Conservation (phyloP, 2,113 vertebrate species). For the Ophthalmotilapia sp. region DNA sequence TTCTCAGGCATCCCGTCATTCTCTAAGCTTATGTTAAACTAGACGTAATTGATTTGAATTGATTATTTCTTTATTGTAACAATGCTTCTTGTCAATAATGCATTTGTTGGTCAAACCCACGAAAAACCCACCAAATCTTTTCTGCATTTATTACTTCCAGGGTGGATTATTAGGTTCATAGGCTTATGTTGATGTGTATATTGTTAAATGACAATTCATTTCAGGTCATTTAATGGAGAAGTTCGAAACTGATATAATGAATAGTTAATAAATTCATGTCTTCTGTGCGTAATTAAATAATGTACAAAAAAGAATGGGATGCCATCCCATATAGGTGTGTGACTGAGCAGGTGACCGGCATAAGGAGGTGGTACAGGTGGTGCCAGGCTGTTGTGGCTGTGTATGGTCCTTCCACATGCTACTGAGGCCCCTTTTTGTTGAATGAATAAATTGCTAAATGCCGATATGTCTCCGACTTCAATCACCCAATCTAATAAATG, state of each 20-base stretch:
- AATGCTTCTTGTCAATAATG: not conserved
- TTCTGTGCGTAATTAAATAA: not conserved
- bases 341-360: not conserved
- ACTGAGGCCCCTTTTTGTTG: not conserved
- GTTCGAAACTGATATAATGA: not conserved
- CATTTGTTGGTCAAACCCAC: not conserved
- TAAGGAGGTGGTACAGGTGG: not conserved
- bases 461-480: not conserved
- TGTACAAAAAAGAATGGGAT: not conserved
- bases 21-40: not conserved
- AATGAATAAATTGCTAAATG: not conserved
- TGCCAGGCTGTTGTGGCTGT: not conserved
- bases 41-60: fast-evolving
- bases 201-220: not conserved
- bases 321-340: not conserved
- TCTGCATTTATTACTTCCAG: not conserved
- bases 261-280: not conserved
- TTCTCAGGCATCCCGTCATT: not conserved
- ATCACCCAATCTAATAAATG: not conserved
- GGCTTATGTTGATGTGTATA: not conserved
- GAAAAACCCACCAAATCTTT: not conserved
- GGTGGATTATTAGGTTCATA: not conserved
- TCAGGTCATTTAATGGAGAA: not conserved
- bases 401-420: not conserved
- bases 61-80: not conserved